phyloP scores from a whole-genome alignment of 2,888 invertebrate genomes.

The Lithophane socia region DNA sequence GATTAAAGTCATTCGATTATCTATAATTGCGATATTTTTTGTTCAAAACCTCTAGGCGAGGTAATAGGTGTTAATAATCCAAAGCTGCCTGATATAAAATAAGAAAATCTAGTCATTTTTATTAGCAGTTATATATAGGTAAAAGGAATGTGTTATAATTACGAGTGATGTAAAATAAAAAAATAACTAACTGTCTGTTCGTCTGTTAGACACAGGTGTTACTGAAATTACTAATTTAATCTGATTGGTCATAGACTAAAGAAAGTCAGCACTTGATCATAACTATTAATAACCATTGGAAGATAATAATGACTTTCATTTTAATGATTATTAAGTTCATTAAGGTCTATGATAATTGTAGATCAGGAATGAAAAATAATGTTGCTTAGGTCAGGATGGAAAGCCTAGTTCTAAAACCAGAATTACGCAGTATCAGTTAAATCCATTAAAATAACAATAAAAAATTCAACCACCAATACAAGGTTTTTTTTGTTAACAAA shows the following conservation, averaged over 20 bases:
- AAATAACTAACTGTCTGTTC: not conserved
- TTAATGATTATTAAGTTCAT: slow-evolving; percentile 17
- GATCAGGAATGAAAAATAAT: not conserved
- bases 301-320: slow-evolving; percentile 30
- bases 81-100: slow-evolving; percentile 1
- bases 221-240: slow-evolving; percentile 38
- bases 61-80: slow-evolving; percentile 16
- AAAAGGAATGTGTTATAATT: not conserved
- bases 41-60: not conserved
- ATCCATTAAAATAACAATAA: not conserved
- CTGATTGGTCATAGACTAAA: slow-evolving; percentile 35
- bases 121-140: slow-evolving; percentile 1
- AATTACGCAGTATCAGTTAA: not conserved
- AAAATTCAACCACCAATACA: not conserved
- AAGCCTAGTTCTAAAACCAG: not conserved
- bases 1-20: not conserved
- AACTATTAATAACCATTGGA: not conserved
- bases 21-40: slow-evolving; percentile 13
- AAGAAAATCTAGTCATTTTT: not conserved
- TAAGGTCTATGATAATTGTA: not conserved
- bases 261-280: not conserved
- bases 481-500: no score
- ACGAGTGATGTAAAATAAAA: not conserved
- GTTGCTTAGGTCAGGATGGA: not conserved
- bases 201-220: not conserved